Conservation (phyloP, 2,797 vertebrate species). For the Poeciliopsis turneri region DNA sequence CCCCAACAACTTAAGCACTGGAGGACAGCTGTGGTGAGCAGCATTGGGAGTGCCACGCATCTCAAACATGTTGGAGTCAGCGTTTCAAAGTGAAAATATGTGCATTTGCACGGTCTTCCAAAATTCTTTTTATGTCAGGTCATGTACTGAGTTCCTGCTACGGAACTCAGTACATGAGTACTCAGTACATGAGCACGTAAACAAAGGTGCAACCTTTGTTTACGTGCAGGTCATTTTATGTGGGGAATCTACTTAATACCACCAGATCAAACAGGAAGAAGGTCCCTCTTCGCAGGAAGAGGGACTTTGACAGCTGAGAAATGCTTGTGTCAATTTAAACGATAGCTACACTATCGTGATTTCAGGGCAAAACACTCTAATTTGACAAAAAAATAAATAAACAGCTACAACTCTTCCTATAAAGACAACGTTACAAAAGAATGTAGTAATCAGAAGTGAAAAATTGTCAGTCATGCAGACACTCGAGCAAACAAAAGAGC, state of each 20-base stretch:
- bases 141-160: not conserved
- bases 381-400: constrained; percentile 3
- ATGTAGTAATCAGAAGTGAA: constrained; percentile 30
- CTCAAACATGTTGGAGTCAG: not conserved
- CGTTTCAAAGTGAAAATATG: not conserved
- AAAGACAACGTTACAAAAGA: constrained; percentile 21
- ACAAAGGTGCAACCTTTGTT: not conserved
- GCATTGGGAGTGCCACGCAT: not conserved
- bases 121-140: not conserved
- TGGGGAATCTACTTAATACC: not conserved
- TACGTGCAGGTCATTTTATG: not conserved
- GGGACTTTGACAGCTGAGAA: not conserved
- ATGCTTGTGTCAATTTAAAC: not conserved
- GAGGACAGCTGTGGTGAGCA: constrained; percentile 43
- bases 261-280: not conserved
- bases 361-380: not conserved
- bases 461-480: constrained; percentile 27
- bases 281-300: not conserved
- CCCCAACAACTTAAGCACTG: constrained; percentile 33
- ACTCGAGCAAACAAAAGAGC: constrained; percentile 36
- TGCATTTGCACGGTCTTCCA: not conserved
- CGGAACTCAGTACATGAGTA: too few species aligned
- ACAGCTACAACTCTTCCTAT: constrained; percentile 19
- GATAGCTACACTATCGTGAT: not conserved
- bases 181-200: too few species aligned